phyloP scores from a whole-genome alignment of 2,797 vertebrate genomes.

The Chelon labrosus region DNA sequence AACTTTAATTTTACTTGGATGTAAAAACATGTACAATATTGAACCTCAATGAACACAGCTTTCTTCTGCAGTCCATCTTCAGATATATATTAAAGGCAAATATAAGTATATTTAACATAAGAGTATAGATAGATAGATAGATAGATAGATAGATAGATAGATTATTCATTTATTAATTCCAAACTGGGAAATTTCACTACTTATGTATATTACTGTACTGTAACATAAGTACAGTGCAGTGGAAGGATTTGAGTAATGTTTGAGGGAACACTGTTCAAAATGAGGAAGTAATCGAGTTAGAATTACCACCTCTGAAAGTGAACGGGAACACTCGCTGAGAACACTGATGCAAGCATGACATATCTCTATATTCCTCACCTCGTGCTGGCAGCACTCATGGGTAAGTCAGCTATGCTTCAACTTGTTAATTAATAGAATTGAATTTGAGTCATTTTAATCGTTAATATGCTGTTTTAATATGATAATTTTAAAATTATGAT shows the following conservation, averaged over 20 bases:
- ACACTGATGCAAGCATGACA: slow-evolving; percentile 30
- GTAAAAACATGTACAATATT: too few relatives aligned
- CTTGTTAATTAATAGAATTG: neutral
- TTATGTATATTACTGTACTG: too few relatives aligned
- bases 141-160: too few relatives aligned
- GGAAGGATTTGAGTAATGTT: neutral
- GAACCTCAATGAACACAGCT: too few relatives aligned
- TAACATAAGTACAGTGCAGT: neutral
- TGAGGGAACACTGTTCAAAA: neutral
- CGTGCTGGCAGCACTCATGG: slow-evolving; percentile 25
- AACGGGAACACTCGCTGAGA: neutral
- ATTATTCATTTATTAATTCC: too few relatives aligned
- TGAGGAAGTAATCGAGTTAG: neutral
- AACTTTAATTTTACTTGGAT: too few relatives aligned
- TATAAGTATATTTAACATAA: too few relatives aligned
- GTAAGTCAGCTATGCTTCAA: slow-evolving; percentile 39
- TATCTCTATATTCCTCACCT: slow-evolving; percentile 7
- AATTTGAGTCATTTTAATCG: neutral
- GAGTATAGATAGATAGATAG: too few relatives aligned
- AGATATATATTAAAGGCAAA: too few relatives aligned
- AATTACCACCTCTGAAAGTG: neutral
- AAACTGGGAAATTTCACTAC: too few relatives aligned
- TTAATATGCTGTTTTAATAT: neutral
- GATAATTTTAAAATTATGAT: too few relatives aligned
- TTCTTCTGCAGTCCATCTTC: too few relatives aligned